Evolutionary conservation across 2,113 vertebrate genomes (phyloP), one percentile per base, ranked within the genome.

Genomic region (Dipodomys merriami): DNA sequence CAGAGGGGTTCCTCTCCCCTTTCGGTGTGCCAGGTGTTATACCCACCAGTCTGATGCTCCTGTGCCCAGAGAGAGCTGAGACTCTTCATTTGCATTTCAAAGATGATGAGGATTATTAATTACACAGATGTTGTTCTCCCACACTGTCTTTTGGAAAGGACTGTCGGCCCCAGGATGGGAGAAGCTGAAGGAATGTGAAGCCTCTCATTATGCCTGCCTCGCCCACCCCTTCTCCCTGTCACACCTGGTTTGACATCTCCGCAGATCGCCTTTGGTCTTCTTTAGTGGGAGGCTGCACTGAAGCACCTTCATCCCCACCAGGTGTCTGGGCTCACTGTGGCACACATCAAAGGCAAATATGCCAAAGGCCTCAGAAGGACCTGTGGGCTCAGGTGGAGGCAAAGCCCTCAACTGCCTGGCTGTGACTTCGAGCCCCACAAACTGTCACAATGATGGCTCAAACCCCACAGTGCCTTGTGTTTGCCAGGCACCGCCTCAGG

Each of bases 1-100:
- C 35, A 53, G 49, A 13, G 15, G 53, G 53, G 13, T 57, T 57
- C 18, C 20, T 65, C 60, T 20, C 39, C 35, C 46, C 57, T 62
- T 22, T 65, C 53, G 78, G 44, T 77, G 44, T 13, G 0, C 57
- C 78, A 68, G 80, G 73, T 91, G 22, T 46, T 46, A n/a, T 44
- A n/a, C 44, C 30, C 19, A 78, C 30, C 68, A 49, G 62, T 13
- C 33, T 35, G 25, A 73, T 12, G 23, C 49, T 23, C 0, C 7
- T 1, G 6, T 25, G 46, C 71, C 25, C 2, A 9, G 29, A 49
- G 27, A 39, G 44, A 33, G 20, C 64, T 30, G 64, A 23, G 23
- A 77, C 65, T 35, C 49, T 23, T 68, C 1, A 20, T 91, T 80
- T 91, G 77, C 77, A 91, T 95, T 95, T 93, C 86, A 92, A 62